Percentiles rank a stretch among this genome's conserved stretches.
Conservation (phyloP, 1,140 invertebrate genomes). For the Drosophila sucinea region DNA sequence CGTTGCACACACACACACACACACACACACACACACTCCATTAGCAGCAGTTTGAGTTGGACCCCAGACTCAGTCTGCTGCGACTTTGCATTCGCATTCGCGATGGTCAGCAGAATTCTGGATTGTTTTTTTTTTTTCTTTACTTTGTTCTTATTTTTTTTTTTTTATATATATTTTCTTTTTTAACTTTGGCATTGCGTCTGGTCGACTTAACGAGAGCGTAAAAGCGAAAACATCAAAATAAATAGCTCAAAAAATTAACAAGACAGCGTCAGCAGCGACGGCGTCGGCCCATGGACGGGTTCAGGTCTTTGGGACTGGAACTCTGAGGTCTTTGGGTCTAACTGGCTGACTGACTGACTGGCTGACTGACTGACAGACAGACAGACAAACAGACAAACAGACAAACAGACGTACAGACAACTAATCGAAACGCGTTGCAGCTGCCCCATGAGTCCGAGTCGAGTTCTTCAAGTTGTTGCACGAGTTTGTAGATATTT, state of each 20-base stretch:
- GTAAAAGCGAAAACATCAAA: conserved; percentile 81
- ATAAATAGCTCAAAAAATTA: conserved; percentile 81
- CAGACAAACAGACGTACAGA: conserved; percentile 37
- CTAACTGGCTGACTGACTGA: conserved; percentile 49
- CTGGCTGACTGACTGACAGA: conserved; percentile 55
- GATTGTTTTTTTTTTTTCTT: conserved; percentile 32
- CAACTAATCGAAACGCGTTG: conserved; percentile 80
- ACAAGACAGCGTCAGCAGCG: conserved; percentile 61
- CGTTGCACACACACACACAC: conserved; percentile 61
- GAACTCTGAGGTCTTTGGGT: conserved; percentile 30
- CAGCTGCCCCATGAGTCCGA: conserved; percentile 60
- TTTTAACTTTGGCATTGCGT: conserved; percentile 69
- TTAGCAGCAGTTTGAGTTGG: conserved; percentile 2
- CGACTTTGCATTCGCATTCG: conserved; percentile 32
- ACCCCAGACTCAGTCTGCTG: conserved; percentile 1
- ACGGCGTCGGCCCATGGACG: background rate
- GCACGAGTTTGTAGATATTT: conserved; percentile 75
- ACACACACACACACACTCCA: conserved; percentile 7
- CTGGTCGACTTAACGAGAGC: conserved; percentile 76
- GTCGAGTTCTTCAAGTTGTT: conserved; percentile 67
- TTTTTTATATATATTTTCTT: conserved; percentile 6
- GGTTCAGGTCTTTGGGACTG: conserved; percentile 26
- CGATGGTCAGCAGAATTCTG: conserved; percentile 64
- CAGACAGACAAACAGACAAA: conserved; percentile 54
- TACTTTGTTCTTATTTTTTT: conserved; percentile 21